Evolutionary conservation across 2,797 vertebrate species (phyloP).

Genomic region (Dendrocincla fuliginosa): DNA sequence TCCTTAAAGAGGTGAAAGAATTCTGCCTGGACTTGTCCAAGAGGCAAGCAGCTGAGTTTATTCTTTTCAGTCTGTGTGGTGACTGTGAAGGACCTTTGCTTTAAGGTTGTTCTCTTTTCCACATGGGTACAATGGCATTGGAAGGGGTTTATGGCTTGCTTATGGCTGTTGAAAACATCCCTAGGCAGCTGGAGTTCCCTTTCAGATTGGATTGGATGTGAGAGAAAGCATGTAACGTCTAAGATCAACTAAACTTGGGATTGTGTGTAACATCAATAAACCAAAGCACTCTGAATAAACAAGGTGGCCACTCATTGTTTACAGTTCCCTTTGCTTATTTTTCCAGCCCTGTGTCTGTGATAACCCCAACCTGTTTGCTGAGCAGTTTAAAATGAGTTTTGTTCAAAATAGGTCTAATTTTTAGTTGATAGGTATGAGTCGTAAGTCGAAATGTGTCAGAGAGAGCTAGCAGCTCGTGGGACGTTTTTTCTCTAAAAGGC

Average conservation of each 20-base stretch:
- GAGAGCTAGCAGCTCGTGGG: neutral
- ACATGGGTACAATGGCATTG: neutral
- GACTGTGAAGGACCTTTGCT: neutral
- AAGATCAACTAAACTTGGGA: constrained; percentile 28
- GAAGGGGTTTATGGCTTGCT: neutral
- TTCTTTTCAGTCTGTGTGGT: neutral
- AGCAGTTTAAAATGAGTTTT: neutral
- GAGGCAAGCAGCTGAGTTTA: neutral
- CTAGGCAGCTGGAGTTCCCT: neutral
- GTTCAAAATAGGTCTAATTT: neutral
- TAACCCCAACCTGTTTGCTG: neutral
- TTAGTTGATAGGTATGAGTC: neutral
- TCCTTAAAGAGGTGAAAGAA: neutral
- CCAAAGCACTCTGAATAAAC: constrained; percentile 44
- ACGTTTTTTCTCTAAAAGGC: neutral
- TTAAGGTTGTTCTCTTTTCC: neutral
- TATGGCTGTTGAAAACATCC: neutral
- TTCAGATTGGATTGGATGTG: neutral
- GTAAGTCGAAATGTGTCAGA: neutral
- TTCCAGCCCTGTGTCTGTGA: constrained; percentile 7
- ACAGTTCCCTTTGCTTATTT: constrained; percentile 42
- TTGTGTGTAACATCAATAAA: constrained; percentile 42
- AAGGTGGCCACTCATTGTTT: constrained; percentile 29
- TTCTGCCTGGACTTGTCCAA: neutral
- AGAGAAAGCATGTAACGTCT: neutral